These are phyloP conservation scores for Todus mexicanus DNA, from an alignment of 2,797 vertebrate genomes.

Conservation along the genomic window DNA sequence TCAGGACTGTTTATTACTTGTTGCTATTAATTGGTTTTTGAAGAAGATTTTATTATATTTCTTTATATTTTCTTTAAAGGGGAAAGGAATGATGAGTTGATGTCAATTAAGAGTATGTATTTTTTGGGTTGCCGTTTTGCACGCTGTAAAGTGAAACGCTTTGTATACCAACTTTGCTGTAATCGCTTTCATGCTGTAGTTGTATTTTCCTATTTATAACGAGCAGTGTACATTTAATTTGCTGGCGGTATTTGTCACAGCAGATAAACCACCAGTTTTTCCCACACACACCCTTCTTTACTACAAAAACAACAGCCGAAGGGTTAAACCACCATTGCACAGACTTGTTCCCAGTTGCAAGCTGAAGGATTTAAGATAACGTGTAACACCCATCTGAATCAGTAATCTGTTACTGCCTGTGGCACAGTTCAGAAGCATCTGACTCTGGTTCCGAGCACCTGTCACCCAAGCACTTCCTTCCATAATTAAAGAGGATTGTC, in stretches of 20 bases:
- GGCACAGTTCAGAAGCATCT: not conserved
- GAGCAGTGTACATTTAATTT: not conserved
- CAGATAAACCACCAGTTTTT: not conserved
- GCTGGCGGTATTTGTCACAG: not conserved
- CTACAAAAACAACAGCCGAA: not conserved
- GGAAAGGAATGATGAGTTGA: not conserved
- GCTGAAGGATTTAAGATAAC: not conserved
- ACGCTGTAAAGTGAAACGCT: not conserved
- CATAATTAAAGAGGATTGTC: not conserved
- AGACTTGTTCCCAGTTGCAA: not conserved
- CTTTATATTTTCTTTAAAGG: not conserved
- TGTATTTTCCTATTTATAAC: not conserved
- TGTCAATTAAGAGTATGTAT: not conserved
- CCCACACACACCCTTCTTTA: not conserved
- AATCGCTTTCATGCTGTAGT: not conserved
- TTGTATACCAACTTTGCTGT: not conserved
- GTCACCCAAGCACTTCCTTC: not conserved
- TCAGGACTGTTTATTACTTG: not conserved
- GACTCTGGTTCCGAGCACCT: not conserved
- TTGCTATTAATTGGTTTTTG: not conserved
- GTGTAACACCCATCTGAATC: not conserved
- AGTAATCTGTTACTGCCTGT: not conserved
- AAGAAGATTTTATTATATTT: not conserved
- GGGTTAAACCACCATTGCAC: not conserved
- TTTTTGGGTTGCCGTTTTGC: not conserved